These are phyloP conservation scores for Ramazzottius varieornatus DNA, from an alignment of 2,888 invertebrate genomes.

Conservation along the genomic window DNA sequence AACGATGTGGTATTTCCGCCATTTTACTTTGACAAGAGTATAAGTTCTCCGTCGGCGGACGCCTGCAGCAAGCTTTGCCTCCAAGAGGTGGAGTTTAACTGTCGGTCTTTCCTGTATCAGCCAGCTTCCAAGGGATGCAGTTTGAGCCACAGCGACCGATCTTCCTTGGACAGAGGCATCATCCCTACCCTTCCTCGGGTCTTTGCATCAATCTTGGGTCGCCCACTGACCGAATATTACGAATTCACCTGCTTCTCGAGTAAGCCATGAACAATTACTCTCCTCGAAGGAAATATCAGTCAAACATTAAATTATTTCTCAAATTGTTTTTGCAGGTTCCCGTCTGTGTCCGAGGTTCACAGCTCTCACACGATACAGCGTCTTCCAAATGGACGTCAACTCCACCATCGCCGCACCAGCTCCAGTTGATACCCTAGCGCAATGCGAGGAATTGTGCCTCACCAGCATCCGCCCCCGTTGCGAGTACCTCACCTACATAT, in stretches of 20 bases:
- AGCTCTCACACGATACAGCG: neutral
- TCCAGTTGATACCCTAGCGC: neutral
- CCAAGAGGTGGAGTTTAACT: neutral
- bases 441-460: neutral
- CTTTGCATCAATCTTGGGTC: neutral
- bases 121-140: neutral
- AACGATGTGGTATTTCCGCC: neutral
- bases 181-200: neutral
- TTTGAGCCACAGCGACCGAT: neutral
- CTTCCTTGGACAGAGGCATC: neutral
- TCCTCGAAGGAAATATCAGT: neutral
- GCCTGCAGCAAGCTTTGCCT: neutral
- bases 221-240: neutral
- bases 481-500: neutral
- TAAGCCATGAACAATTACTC: neutral
- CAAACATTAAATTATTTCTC: neutral
- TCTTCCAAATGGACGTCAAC: neutral
- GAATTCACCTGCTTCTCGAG: neutral
- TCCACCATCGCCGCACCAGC: no score
- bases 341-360: neutral
- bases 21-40: neutral
- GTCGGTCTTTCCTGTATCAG: constrained; percentile 1
- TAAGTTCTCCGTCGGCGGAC: neutral
- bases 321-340: neutral
- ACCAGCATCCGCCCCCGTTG: neutral